A percentile compares a stretch with the other conserved stretches of the same genome.
Conservation (phyloP, 1,140 invertebrate species). For the Cyrtorhinus lividipennis region DNA sequence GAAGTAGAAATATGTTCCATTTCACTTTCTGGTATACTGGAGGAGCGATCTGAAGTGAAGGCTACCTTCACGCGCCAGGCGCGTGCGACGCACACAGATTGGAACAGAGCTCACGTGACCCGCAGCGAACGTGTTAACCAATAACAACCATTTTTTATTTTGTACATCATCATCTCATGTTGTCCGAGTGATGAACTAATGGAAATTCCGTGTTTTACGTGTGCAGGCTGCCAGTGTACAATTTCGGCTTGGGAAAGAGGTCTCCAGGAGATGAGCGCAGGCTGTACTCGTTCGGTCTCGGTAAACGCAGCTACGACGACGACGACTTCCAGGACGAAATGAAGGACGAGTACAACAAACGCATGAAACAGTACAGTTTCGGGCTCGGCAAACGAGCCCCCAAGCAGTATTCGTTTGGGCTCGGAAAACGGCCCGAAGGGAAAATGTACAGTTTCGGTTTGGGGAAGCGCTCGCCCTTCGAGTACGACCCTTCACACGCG, state of each 20-base stretch:
- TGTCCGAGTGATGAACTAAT: too few species aligned
- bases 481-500: neutral
- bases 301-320: constrained; percentile 23
- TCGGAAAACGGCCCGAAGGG: constrained; percentile 25
- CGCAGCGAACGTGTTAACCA: too few species aligned
- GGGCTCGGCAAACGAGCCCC: constrained; percentile 31
- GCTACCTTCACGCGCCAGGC: too few species aligned
- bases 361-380: constrained; percentile 29
- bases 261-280: constrained; percentile 11
- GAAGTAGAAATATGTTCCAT: too few species aligned
- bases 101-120: too few species aligned
- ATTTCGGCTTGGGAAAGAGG: constrained; percentile 49
- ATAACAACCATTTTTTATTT: too few species aligned
- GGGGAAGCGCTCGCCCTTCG: constrained; percentile 1
- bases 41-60: too few species aligned
- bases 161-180: too few species aligned
- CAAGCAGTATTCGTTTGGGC: constrained; percentile 26
- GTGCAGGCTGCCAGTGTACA: constrained; percentile 41
- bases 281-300: constrained; percentile 34
- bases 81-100: too few species aligned
- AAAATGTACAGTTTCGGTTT: constrained; percentile 15
- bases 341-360: constrained; percentile 22
- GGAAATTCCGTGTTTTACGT: too few species aligned
- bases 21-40: too few species aligned
- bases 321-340: constrained; percentile 23